These are phyloP conservation scores for Pteruthius melanotis DNA, from an alignment of 2,113 vertebrate species.

Conservation along the genomic window DNA sequence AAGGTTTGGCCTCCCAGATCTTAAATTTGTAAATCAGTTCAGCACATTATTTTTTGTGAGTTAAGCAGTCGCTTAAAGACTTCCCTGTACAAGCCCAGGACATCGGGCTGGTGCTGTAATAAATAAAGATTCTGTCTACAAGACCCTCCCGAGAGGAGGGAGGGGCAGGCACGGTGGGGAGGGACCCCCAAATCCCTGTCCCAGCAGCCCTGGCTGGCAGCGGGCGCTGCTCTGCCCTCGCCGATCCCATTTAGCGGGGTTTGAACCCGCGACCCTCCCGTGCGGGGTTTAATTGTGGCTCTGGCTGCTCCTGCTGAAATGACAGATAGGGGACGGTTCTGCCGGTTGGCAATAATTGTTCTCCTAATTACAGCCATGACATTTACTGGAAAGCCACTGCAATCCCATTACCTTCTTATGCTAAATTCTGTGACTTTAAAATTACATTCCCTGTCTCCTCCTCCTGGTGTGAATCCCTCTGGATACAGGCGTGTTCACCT, in stretches of 20 bases:
- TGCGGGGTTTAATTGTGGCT: background rate
- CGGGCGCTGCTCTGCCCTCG: background rate
- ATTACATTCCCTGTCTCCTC: background rate
- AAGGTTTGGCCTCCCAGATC: background rate
- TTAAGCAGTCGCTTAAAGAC: background rate
- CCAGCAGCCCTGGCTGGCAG: background rate
- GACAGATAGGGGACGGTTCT: constrained; percentile 53
- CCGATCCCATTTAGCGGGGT: background rate
- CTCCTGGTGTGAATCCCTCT: background rate
- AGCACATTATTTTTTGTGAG: background rate
- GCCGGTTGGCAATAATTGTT: constrained; percentile 63
- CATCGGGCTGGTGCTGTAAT: accelerated
- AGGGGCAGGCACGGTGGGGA: background rate
- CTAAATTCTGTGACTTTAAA: background rate
- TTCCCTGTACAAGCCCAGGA: background rate
- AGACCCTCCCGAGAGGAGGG: background rate
- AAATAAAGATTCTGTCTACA: background rate
- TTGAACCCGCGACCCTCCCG: background rate
- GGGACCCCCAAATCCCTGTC: background rate
- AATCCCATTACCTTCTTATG: constrained; percentile 49
- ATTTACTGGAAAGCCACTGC: constrained; percentile 64
- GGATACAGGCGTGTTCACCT: background rate
- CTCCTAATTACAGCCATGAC: constrained; percentile 67
- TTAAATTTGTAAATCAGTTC: background rate
- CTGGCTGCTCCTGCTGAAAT: constrained; percentile 22